These are phyloP conservation scores for Peromyscus melanophrys DNA, from an alignment of 2,797 vertebrate species.

Conservation along the genomic window DNA sequence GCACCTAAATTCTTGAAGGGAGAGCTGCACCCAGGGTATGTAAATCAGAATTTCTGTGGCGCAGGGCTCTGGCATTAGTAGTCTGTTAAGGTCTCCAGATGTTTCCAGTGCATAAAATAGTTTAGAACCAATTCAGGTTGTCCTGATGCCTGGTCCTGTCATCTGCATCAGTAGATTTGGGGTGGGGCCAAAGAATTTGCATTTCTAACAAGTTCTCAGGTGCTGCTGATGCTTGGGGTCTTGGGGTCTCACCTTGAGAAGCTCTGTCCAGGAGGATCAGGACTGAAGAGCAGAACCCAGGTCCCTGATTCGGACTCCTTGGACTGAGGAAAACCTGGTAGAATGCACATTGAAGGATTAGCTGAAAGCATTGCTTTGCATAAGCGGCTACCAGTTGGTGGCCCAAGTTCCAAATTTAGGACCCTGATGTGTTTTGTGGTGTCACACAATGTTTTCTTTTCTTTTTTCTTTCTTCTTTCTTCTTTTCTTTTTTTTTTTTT, in stretches of 20 bases:
- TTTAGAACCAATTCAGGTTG: background rate
- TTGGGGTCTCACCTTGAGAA: background rate
- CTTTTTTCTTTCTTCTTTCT: too few relatives aligned
- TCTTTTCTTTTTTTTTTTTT: too few relatives aligned
- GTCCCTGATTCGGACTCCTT: background rate
- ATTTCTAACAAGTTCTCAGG: background rate
- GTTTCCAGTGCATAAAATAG: background rate
- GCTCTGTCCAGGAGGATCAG: background rate
- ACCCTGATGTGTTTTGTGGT: background rate
- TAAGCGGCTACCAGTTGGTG: background rate
- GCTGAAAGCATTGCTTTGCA: background rate
- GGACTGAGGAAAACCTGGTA: background rate
- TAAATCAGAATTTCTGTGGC: background rate
- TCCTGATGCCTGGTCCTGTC: background rate
- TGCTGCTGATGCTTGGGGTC: background rate
- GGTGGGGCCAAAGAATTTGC: background rate
- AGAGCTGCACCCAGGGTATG: background rate
- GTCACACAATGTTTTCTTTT: background rate
- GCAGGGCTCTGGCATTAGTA: background rate
- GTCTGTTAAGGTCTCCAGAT: background rate
- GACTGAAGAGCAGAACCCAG: background rate
- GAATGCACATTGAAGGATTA: background rate
- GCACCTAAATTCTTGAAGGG: background rate
- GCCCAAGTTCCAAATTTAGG: background rate
- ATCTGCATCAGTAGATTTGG: background rate